These are phyloP conservation scores for Eidolon helvum DNA, from an alignment of 2,113 vertebrate species.

Conservation along the genomic window DNA sequence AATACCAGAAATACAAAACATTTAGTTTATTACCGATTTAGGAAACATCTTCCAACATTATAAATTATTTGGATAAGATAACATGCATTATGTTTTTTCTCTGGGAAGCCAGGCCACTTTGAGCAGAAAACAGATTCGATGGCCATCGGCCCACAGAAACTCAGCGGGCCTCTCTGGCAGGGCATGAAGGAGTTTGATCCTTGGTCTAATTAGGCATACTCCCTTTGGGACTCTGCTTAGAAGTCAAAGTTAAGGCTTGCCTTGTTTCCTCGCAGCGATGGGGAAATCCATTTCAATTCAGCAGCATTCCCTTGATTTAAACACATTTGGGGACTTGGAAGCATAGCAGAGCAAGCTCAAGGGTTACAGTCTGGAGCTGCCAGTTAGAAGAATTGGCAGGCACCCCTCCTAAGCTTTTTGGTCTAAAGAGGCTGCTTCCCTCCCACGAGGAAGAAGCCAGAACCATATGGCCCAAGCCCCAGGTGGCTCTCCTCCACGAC, in stretches of 20 bases:
- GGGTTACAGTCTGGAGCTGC: neutral
- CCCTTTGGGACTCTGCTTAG: slow-evolving; percentile 24
- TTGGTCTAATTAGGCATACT: slow-evolving; percentile 50
- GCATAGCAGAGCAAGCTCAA: neutral
- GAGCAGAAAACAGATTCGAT: slow-evolving; percentile 45
- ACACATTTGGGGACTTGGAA: neutral
- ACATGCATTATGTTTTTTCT: neutral
- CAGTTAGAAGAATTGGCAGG: slow-evolving; percentile 41
- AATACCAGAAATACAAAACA: neutral
- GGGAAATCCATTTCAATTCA: slow-evolving; percentile 34
- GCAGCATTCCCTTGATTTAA: neutral
- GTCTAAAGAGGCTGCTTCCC: neutral
- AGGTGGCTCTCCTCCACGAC: neutral
- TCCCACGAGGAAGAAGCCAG: slow-evolving; percentile 2
- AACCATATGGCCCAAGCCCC: neutral
- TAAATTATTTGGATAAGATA: slow-evolving; percentile 33
- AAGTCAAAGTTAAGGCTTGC: slow-evolving; percentile 27
- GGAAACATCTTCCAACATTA: neutral
- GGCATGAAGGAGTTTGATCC: slow-evolving; percentile 35
- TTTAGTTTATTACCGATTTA: neutral
- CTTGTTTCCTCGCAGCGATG: neutral
- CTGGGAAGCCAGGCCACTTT: neutral
- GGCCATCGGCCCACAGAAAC: neutral
- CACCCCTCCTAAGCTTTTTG: neutral
- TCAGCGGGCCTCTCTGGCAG: slow-evolving; percentile 1